phyloP scores from a whole-genome alignment of 1,140 invertebrate species.

The Fopius arisanus region DNA sequence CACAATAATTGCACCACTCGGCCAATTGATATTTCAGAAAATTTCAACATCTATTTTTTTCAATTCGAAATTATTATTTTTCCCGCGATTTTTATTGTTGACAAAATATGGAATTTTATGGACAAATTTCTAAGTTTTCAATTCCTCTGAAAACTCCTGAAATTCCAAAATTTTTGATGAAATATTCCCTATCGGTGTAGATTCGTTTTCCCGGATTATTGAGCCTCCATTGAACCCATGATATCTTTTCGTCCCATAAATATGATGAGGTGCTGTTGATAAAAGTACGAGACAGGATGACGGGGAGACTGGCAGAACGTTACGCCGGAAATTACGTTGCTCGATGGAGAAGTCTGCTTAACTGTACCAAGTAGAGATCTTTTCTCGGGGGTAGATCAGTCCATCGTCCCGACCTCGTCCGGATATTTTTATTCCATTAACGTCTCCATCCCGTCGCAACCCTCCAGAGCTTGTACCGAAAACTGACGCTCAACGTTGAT shows the following conservation, averaged over 20 bases:
- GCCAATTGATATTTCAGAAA: not conserved
- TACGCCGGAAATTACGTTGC: conserved; percentile 1
- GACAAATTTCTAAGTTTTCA: not conserved
- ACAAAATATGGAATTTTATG: not conserved
- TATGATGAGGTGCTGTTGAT: not conserved
- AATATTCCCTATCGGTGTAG: too few species aligned
- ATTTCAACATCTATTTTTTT: not conserved
- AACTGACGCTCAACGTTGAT: not conserved
- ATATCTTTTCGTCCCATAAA: not conserved
- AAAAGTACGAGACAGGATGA: not conserved
- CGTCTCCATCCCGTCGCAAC: conserved; percentile 12
- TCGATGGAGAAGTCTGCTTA: not conserved
- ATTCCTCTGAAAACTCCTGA: not conserved
- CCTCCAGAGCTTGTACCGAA: not conserved
- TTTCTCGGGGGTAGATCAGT: not conserved
- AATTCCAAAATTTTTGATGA: not conserved
- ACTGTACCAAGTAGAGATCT: not conserved
- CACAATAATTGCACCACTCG: not conserved
- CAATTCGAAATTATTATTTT: too few species aligned
- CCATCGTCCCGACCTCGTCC: conserved; percentile 21
- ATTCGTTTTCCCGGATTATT: not conserved
- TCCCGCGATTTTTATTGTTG: too few species aligned
- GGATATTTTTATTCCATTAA: conserved; percentile 35
- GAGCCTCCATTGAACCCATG: not conserved
- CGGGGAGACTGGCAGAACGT: not conserved